These are phyloP conservation scores for Podilymbus podiceps DNA, from an alignment of 2,113 vertebrate genomes.

Conservation along the genomic window DNA sequence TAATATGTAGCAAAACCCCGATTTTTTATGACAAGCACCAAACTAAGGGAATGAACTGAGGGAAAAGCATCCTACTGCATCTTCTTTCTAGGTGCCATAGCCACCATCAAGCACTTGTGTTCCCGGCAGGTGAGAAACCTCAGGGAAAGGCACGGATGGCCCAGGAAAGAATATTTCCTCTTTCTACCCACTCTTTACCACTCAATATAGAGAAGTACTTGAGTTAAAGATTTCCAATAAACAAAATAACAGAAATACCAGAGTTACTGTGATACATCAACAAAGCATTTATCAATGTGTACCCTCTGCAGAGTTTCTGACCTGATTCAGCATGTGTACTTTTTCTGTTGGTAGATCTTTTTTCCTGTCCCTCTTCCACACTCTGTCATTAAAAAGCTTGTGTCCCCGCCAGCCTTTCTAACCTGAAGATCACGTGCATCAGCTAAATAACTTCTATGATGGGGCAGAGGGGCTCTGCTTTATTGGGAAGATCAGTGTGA, in stretches of 20 bases:
- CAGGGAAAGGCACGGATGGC: neutral
- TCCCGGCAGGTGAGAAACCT: neutral
- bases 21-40: neutral
- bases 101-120: neutral
- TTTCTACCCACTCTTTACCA: neutral
- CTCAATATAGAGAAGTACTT: neutral
- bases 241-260: neutral
- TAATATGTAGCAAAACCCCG: neutral
- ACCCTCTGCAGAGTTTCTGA: neutral
- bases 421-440: neutral
- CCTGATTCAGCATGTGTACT: neutral
- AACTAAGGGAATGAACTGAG: neutral
- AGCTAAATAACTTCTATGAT: neutral
- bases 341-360: neutral
- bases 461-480: neutral
- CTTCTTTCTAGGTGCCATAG: neutral
- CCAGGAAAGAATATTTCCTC: neutral
- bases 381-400: fast-evolving
- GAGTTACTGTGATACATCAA: neutral
- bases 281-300: neutral
- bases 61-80: neutral
- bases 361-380: neutral
- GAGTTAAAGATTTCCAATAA: neutral
- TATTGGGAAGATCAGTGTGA: neutral
- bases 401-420: neutral